Conservation (phyloP, 92 coral and sea anemone species). For the Siderastrea radians region DNA sequence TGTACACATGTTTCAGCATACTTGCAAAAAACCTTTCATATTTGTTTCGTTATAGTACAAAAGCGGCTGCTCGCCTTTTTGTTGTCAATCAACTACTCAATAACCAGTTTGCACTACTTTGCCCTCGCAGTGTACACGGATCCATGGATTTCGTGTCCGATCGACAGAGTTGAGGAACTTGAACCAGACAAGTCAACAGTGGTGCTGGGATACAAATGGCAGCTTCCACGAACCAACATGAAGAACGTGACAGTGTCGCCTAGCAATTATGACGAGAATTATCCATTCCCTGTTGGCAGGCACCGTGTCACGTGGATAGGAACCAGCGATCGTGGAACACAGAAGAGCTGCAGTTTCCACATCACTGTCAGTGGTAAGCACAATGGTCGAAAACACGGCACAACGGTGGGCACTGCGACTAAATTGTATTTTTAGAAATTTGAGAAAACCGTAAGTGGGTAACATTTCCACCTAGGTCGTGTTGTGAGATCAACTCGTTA, state of each 20-base stretch:
- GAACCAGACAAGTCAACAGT: conserved; percentile 69
- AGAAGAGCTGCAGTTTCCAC: conserved; percentile 81
- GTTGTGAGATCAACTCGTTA: too few species aligned
- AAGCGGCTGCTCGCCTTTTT: background rate
- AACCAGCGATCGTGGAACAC: conserved; percentile 77
- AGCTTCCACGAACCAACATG: conserved; percentile 90
- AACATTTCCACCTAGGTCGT: too few species aligned
- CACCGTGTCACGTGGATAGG: conserved; percentile 97
- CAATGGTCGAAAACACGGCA: background rate
- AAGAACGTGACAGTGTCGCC: conserved; percentile 80
- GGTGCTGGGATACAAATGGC: conserved; percentile 89
- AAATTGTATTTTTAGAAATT: too few species aligned
- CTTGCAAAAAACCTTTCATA: too few species aligned
- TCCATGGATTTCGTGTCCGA: conserved; percentile 96
- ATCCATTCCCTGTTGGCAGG: conserved; percentile 93
- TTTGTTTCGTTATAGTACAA: too few species aligned
- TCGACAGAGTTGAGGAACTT: conserved; percentile 78
- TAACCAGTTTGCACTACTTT: background rate
- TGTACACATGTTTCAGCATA: background rate
- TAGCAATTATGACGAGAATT: conserved; percentile 75
- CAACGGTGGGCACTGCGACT: background rate
- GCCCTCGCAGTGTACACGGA: conserved; percentile 72
- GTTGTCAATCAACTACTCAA: background rate
- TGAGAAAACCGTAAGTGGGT: too few species aligned
- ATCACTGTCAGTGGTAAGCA: conserved; percentile 85